Conservation (phyloP, 2,797 vertebrate species). For the Lepidocolaptes lacrymiger region DNA sequence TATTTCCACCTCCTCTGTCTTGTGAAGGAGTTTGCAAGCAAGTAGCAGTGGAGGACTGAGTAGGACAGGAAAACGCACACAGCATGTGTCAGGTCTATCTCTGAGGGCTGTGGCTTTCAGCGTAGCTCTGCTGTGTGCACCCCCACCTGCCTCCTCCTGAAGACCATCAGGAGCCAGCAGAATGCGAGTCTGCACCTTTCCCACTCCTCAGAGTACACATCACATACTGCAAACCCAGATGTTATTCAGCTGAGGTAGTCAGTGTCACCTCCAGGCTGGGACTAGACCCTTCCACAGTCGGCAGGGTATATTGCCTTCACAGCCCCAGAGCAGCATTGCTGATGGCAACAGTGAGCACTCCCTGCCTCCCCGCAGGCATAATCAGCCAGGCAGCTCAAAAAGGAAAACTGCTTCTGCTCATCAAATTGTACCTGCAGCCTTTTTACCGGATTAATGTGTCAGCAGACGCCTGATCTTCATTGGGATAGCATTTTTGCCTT, state of each 20-base stretch:
- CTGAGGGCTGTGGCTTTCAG: background rate
- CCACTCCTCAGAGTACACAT: background rate
- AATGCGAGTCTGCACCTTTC: background rate
- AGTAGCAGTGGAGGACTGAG: background rate
- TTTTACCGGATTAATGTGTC: background rate
- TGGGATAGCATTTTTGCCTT: background rate
- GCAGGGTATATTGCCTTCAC: background rate
- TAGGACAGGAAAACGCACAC: background rate
- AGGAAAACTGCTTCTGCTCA: background rate
- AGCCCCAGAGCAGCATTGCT: background rate
- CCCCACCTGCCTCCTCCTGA: background rate
- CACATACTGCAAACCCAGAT: background rate
- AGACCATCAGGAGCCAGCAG: background rate
- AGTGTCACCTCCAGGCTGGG: background rate
- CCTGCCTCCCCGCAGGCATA: background rate
- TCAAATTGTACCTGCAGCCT: background rate
- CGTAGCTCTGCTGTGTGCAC: background rate
- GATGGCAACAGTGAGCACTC: background rate
- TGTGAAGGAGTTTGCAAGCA: background rate
- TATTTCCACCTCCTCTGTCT: background rate
- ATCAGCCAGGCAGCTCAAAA: background rate
- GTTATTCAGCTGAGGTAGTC: background rate
- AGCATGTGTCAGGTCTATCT: background rate
- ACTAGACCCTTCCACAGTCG: background rate
- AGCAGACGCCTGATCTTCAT: background rate